These are phyloP conservation scores for Philypnodon macrostomus DNA, from an alignment of 2,797 vertebrate species.

Conservation along the genomic window DNA sequence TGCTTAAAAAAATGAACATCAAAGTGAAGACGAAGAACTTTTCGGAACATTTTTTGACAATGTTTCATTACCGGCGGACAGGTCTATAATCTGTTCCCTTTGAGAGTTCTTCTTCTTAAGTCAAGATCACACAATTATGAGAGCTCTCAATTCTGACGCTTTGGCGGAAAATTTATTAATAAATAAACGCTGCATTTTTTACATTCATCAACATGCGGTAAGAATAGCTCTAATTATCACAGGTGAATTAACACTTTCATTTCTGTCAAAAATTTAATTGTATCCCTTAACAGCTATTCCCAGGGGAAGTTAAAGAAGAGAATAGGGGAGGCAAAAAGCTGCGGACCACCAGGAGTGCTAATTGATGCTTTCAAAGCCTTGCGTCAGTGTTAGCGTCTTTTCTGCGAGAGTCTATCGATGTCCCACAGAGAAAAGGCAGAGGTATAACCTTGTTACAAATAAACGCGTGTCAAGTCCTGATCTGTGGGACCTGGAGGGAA, in stretches of 20 bases:
- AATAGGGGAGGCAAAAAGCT: slow-evolving; percentile 48
- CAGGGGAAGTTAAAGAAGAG: slow-evolving; percentile 60
- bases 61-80: slow-evolving; percentile 69
- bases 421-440: slow-evolving; percentile 57
- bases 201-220: slow-evolving; percentile 74
- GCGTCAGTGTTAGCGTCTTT: slow-evolving; percentile 62
- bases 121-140: slow-evolving; percentile 72
- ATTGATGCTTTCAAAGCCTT: slow-evolving; percentile 77
- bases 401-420: slow-evolving; percentile 37
- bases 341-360: slow-evolving; percentile 74
- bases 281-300: slow-evolving; percentile 77
- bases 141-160: slow-evolving; percentile 62
- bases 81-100: slow-evolving; percentile 74
- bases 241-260: slow-evolving; percentile 84
- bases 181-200: slow-evolving; percentile 74
- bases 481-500: slow-evolving; percentile 46
- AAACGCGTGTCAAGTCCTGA: slow-evolving; percentile 54
- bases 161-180: slow-evolving; percentile 68
- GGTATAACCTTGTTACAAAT: slow-evolving; percentile 55
- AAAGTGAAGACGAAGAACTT: slow-evolving; percentile 66
- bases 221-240: slow-evolving; percentile 82
- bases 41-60: slow-evolving; percentile 67
- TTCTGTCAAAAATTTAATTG: slow-evolving; percentile 86
- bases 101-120: slow-evolving; percentile 71
- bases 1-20: slow-evolving; percentile 53